These are phyloP conservation scores for Pardalotus punctatus DNA, from an alignment of 2,113 vertebrate genomes.

Conservation along the genomic window DNA sequence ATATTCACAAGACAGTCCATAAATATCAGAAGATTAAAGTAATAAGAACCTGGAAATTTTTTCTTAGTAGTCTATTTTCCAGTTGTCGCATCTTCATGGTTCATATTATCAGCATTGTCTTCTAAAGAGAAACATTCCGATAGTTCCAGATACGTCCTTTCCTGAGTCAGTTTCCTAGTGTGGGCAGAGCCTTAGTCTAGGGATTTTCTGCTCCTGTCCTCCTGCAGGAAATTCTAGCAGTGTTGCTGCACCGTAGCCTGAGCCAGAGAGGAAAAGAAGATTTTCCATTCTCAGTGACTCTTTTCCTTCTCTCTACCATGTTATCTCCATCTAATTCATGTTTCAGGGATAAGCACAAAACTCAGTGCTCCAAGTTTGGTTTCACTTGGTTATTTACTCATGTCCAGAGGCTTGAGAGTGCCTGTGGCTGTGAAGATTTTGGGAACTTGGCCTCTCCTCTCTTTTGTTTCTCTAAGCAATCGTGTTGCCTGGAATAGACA, in stretches of 20 bases:
- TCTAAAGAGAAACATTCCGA: neutral
- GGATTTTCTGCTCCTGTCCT: neutral
- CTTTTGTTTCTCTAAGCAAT: neutral
- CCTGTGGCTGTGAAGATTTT: neutral
- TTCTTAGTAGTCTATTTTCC: neutral
- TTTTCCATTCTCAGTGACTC: neutral
- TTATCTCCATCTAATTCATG: neutral
- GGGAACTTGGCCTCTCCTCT: neutral
- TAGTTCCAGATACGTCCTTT: neutral
- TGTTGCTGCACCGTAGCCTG: neutral
- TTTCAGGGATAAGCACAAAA: neutral
- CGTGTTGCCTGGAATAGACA: neutral
- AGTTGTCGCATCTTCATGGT: neutral
- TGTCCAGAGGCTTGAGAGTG: neutral
- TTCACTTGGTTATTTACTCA: neutral
- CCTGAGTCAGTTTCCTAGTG: neutral
- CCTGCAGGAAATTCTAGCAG: neutral
- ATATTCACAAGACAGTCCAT: neutral
- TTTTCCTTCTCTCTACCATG: neutral
- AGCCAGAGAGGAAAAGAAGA: neutral
- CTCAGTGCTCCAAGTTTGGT: neutral
- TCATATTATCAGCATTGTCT: neutral
- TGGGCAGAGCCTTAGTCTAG: neutral
- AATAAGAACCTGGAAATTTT: neutral
- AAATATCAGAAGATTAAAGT: neutral